Evolutionary conservation across 2,888 invertebrate genomes (phyloP).

Genomic region (Drosophila incognita): DNA sequence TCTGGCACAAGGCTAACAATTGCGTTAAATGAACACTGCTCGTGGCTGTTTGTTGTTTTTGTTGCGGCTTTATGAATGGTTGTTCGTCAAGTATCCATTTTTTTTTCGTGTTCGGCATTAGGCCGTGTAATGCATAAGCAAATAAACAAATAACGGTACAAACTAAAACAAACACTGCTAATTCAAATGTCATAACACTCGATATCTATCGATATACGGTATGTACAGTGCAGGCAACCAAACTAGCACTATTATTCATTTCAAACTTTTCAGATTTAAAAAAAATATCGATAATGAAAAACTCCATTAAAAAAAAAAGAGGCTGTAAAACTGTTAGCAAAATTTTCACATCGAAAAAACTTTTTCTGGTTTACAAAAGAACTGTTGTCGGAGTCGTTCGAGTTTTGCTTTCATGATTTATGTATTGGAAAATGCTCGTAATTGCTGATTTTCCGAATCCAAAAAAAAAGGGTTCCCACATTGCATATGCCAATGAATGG

Average conservation of each 20-base stretch:
- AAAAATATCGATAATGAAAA: background rate
- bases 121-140: constrained; percentile 66
- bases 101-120: constrained; percentile 39
- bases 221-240: background rate
- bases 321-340: rapidly evolving
- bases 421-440: background rate
- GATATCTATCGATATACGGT: constrained; percentile 52
- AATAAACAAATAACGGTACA: constrained; percentile 63
- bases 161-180: constrained; percentile 51
- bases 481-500: background rate
- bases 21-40: constrained; percentile 65
- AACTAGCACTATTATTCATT: background rate
- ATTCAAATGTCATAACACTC: constrained; percentile 59
- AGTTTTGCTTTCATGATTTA: background rate
- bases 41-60: constrained; percentile 40
- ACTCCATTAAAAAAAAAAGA: background rate
- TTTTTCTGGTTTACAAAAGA: background rate
- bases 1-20: constrained; percentile 78
- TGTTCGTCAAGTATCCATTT: constrained; percentile 52
- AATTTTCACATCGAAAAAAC: background rate
- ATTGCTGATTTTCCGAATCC: background rate
- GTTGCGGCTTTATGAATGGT: constrained; percentile 62
- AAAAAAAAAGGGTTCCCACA: background rate
- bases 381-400: background rate
- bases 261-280: background rate